Evolutionary conservation across 2,888 invertebrate genomes (phyloP), one percentile per base, ranked within the genome.

Genomic region (Ornithoptera alexandrae): DNA sequence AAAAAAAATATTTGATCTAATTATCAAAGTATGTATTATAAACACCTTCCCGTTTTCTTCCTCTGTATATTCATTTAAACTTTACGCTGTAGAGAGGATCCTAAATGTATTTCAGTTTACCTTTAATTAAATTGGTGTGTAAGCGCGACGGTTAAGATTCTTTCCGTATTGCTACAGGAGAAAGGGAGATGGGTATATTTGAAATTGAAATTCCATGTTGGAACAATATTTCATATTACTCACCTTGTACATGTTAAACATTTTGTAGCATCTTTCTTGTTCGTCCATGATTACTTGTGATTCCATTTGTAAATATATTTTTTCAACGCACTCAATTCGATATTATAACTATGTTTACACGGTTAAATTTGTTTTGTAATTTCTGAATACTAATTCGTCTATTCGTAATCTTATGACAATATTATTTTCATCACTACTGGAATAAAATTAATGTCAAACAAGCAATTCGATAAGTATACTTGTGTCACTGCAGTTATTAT

Each of bases 161-260:
- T 60, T 67, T 56, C 60, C 63, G 36, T 53, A 53, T 10, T 60
- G 39, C 46, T 18, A 39, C 63, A 58, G n/a, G 66, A 59, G 62
- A 20, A 56, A 70, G 39, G 53, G 70, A 63, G 70, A 70, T 30
- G 53, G 70, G 59, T 58, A 60, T 63, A 67, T 67, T 67, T 63
- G 36, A 65, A 66, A 70, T 70, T 66, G 66, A 67, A 70, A 67
- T 70, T 67, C 66, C 70, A 63, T 66, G 59, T 56, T 62, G 66
- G 59, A 67, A 67, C 57, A 62, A 71, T 65, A 71, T 68, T 68
- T 68, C 65, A 36, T 65, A 67, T 68, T 68, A 74, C 84, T 87
- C 83, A 92, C 92, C 90, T 90, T 91, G 76, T 92, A 91, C 88
- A 91, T 87, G 73, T 80, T 85, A 77, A 89, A 92, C 74, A 88